Percentiles rank a stretch among this genome's conserved stretches.
Conservation (phyloP, 2,113 vertebrate species). For the Pterophyllum scalare region DNA sequence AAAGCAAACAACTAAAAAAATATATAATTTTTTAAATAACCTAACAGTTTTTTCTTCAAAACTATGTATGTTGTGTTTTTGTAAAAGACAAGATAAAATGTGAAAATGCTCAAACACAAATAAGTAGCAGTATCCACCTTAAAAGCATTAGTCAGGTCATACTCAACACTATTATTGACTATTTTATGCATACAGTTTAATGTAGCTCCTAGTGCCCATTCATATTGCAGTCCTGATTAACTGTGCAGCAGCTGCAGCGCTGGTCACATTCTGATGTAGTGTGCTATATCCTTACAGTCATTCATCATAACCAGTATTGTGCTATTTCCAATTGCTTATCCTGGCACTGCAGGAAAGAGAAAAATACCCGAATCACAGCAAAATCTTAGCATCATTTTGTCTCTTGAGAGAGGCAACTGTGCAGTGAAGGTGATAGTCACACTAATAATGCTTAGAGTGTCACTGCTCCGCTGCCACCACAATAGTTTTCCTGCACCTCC, state of each 20-base stretch:
- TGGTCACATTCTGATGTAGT: slow-evolving; percentile 57
- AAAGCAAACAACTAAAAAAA: background rate
- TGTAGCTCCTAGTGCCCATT: background rate
- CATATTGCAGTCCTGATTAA: slow-evolving; percentile 1
- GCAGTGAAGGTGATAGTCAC: slow-evolving; percentile 25
- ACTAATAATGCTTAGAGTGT: slow-evolving; percentile 41
- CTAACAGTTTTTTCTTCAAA: background rate
- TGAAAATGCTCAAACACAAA: background rate
- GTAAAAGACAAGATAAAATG: background rate
- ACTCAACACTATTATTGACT: background rate
- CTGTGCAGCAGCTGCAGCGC: slow-evolving; percentile 40
- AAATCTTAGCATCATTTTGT: slow-evolving; percentile 73
- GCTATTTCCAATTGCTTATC: slow-evolving; percentile 76
- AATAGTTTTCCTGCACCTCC: background rate
- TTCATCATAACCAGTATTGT: slow-evolving; percentile 71
- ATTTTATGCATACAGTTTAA: background rate
- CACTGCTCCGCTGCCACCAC: slow-evolving; percentile 14
- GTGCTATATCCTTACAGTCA: slow-evolving; percentile 54
- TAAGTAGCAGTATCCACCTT: background rate
- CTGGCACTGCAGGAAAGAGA: slow-evolving; percentile 59
- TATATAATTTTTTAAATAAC: no score
- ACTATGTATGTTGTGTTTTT: background rate
- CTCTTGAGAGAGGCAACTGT: slow-evolving; percentile 60
- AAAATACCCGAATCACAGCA: slow-evolving; percentile 72
- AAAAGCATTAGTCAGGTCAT: background rate